Base-by-base conservation (phyloP, 1,140 invertebrate species). In the Drosophila chauvacae region DNA sequence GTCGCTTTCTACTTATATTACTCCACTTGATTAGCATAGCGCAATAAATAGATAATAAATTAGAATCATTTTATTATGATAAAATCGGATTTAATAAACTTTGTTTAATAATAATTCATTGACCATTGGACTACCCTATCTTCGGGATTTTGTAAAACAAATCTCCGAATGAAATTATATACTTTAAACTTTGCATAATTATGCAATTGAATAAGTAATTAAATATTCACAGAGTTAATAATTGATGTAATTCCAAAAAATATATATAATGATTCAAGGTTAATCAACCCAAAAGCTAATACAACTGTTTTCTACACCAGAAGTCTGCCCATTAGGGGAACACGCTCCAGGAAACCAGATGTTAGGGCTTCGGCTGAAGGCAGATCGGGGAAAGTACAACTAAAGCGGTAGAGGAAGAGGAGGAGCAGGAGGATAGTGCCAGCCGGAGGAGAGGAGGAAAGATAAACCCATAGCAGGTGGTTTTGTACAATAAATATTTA, bases 401-500 rank as follows among this genome's bases (percentile, higher is more conserved):
- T 30, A 37, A 68, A 20, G 35, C 33, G 16, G 51, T 18, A 14
- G 55, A 33, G 28, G 53, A 10, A 45, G 16, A 30, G 26, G 42
- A 14, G 26, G 44, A 14, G 26, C 47, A 50, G 48, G 26, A 50
- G 48, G 26, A 69, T 45, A 68, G 66, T 47, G 37, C 20, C 45
- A 45, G 42, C 16, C 45, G 28, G 42, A 39, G 62, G 71, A 39
- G 7, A 53, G n/a, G 26, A 13, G 68, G 47, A 42, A 30, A 76
- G 61, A 76, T 65, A 76, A 66, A 59, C 53, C 72, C 61, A 77
- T 60, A 56, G 63, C 50, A 61, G 33, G 44, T 77, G 42, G 48
- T 66, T 68, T 74, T 56, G 44, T 62, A 77, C 56, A 78, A 78
- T 78, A 78, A 78, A 78, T 78, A 78, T 78, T 78, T 78, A 78